Percentiles rank a stretch among this genome's conserved stretches.
These are phyloP conservation scores for Lophotis ruficrista DNA, from an alignment of 2,113 vertebrate genomes.

Conservation along the genomic window DNA sequence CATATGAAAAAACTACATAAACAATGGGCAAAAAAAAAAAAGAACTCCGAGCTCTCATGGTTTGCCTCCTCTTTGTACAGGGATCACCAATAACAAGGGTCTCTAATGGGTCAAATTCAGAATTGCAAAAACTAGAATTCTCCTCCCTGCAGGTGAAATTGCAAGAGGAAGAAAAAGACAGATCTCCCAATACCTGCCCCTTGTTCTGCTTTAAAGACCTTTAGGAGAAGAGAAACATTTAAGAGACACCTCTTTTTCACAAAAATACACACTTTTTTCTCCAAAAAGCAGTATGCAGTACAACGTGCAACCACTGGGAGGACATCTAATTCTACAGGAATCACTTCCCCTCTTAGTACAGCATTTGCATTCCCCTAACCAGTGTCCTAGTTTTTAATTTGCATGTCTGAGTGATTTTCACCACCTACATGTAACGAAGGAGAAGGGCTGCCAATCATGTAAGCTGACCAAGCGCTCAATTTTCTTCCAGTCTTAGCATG, in stretches of 20 bases:
- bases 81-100: not conserved
- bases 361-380: not conserved
- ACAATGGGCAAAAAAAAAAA: not conserved
- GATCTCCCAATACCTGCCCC: not conserved
- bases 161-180: not conserved
- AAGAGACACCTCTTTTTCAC: not conserved
- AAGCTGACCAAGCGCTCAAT: not conserved
- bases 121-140: not conserved
- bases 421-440: not conserved
- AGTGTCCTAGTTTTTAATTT: not conserved
- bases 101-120: not conserved
- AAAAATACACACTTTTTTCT: not conserved
- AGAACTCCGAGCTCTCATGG: not conserved
- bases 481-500: not conserved
- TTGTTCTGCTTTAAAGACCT: not conserved
- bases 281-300: not conserved
- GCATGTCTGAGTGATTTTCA: not conserved
- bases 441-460: not conserved
- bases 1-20: not conserved
- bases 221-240: not conserved
- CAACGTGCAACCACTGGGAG: conserved; percentile 10
- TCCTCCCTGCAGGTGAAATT: not conserved
- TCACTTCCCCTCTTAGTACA: not conserved
- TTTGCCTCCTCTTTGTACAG: not conserved
- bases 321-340: not conserved